phyloP scores from a whole-genome alignment of 2,888 invertebrate species.

The Ctena decussata region DNA sequence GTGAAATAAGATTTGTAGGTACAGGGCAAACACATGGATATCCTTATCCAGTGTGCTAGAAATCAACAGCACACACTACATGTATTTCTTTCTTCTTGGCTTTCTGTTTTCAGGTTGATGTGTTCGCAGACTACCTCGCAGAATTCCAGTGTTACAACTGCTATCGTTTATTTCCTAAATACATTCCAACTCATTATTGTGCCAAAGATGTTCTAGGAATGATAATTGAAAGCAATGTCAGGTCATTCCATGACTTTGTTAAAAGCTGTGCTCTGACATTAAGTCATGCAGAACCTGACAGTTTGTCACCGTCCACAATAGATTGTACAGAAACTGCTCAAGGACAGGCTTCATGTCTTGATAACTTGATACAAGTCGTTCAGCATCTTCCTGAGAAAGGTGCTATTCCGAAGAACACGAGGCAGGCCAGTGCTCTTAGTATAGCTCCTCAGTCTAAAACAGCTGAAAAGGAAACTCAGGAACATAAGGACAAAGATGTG shows the following conservation, averaged over 20 bases:
- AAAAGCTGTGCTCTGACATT: constrained; percentile 62
- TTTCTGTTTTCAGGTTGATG: constrained; percentile 66
- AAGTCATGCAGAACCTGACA: constrained; percentile 22
- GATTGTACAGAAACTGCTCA: neutral
- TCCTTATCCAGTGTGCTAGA: no score
- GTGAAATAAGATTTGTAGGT: no score
- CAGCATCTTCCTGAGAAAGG: neutral
- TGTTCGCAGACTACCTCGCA: constrained; percentile 68
- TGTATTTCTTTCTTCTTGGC: no score
- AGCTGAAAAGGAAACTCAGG: neutral
- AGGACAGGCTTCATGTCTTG: neutral
- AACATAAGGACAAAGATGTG: neutral
- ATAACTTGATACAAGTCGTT: neutral
- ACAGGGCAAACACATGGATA: no score
- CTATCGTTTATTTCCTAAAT: constrained; percentile 57
- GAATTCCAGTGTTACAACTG: constrained; percentile 64
- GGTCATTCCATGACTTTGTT: constrained; percentile 69
- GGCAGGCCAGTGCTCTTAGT: no score
- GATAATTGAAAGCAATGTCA: constrained; percentile 56
- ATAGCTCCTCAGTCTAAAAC: no score
- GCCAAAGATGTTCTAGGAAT: constrained; percentile 50
- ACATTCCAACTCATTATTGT: constrained; percentile 62
- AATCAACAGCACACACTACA: no score
- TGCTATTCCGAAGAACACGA: neutral
- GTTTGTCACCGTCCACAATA: neutral